Evolutionary conservation across 1,140 invertebrate species (phyloP).

Genomic region (Cardiocondyla obscurior): DNA sequence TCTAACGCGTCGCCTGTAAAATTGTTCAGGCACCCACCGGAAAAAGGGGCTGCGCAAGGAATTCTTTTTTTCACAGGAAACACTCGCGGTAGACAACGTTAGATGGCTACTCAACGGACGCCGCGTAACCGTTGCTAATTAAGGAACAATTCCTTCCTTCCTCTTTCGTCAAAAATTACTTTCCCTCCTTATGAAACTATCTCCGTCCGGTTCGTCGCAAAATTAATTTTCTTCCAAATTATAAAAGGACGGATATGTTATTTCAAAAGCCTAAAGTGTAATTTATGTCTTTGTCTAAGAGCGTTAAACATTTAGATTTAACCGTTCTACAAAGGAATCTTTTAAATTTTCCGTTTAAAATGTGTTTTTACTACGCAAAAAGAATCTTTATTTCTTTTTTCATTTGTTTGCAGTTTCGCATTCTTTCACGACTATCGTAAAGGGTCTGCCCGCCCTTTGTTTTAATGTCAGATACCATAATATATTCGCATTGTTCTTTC

Average conservation of each 20-base stretch:
- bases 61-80: constrained; percentile 57
- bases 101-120: constrained; percentile 53
- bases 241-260: background rate
- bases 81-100: constrained; percentile 30
- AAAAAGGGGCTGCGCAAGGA: constrained; percentile 57
- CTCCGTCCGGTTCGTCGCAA: constrained; percentile 29
- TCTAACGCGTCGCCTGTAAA: constrained; percentile 16
- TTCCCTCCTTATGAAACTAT: background rate
- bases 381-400: background rate
- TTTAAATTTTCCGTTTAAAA: background rate
- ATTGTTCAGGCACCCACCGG: constrained; percentile 59
- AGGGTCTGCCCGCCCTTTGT: constrained; percentile 58
- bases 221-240: constrained; percentile 26
- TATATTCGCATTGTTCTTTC: constrained; percentile 73
- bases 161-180: constrained; percentile 26
- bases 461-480: constrained; percentile 70
- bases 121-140: constrained; percentile 60
- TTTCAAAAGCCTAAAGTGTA: background rate
- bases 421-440: constrained; percentile 56
- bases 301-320: background rate
- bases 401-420: constrained; percentile 8
- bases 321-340: background rate
- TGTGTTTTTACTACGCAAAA: too few species aligned
- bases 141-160: constrained; percentile 58
- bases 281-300: background rate